A percentile compares a stretch with the other conserved stretches of the same genome.
Evolutionary conservation across 2,888 invertebrate species (phyloP).

Genomic region (Taenaris catops): DNA sequence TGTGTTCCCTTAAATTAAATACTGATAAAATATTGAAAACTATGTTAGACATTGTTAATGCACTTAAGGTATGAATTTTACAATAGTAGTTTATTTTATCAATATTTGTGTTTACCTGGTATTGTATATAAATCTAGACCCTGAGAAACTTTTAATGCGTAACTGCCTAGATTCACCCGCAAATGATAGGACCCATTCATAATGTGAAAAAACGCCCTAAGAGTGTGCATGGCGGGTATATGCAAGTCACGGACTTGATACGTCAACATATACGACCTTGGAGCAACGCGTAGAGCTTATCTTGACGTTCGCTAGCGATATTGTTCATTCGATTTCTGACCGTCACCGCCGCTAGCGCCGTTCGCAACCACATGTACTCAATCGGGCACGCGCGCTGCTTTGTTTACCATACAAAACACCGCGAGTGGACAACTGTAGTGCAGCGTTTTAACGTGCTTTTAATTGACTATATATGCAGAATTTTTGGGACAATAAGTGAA

Average conservation of each 20-base stretch:
- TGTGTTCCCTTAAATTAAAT: too few relatives aligned
- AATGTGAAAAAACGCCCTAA: constrained; percentile 31
- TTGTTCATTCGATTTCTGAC: constrained; percentile 51
- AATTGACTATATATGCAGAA: constrained; percentile 3
- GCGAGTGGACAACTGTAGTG: constrained; percentile 16
- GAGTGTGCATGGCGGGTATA: constrained; percentile 44
- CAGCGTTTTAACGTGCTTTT: constrained; percentile 7
- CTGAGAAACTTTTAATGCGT: too few relatives aligned
- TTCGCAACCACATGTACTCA: constrained; percentile 26
- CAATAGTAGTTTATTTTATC: too few relatives aligned
- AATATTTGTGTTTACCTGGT: too few relatives aligned
- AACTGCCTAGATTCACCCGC: not conserved
- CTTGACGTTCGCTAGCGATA: constrained; percentile 45
- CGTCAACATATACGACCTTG: constrained; percentile 60
- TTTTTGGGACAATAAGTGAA: constrained; percentile 47
- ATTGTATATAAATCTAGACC: too few relatives aligned
- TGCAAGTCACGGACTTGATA: constrained; percentile 60
- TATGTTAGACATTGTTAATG: too few relatives aligned
- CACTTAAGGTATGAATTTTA: too few relatives aligned
- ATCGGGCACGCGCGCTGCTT: constrained; percentile 36
- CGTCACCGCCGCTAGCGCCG: constrained; percentile 31
- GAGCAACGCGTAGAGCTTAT: constrained; percentile 52
- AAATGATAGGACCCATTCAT: constrained; percentile 6
- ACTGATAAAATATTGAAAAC: too few relatives aligned
- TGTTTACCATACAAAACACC: constrained; percentile 45